Conservation (phyloP, 1,140 invertebrate genomes). For the Plutomurus gul region DNA sequence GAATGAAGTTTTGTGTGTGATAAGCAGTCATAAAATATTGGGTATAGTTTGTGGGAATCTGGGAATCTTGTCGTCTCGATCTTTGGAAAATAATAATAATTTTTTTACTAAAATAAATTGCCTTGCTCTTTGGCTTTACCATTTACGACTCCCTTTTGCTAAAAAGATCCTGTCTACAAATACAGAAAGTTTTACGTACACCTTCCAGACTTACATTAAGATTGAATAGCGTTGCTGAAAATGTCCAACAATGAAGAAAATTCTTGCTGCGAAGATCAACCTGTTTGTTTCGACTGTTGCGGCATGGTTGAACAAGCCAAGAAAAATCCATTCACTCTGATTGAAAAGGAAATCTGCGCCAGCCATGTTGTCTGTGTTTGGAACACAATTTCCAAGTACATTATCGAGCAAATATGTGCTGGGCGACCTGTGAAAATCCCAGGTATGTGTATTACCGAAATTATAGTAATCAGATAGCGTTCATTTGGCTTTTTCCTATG, state of each 20-base stretch:
- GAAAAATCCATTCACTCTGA: constrained; percentile 24
- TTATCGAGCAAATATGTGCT: constrained; percentile 19
- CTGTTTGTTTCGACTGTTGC: constrained; percentile 42
- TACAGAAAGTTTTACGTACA: no score
- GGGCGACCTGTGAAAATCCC: constrained; percentile 20
- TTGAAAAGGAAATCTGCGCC: constrained; percentile 26
- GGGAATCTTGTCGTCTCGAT: no score
- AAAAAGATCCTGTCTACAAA: no score
- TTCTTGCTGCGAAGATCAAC: not conserved
- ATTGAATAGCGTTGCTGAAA: not conserved
- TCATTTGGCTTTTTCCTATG: no score
- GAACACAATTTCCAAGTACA: constrained; percentile 25
- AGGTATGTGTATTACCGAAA: not conserved
- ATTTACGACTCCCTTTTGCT: not conserved
- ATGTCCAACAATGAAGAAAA: not conserved
- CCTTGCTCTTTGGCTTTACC: not conserved
- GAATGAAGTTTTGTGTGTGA: no score
- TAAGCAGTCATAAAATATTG: no score
- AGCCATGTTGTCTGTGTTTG: constrained; percentile 33
- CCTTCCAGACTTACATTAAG: no score
- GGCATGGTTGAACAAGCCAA: constrained; percentile 40
- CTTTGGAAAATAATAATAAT: no score
- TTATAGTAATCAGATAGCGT: no score
- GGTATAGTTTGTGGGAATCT: no score
- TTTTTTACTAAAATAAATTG: no score